Percentiles rank a stretch among this genome's conserved stretches.
phyloP scores from a whole-genome alignment of 1,140 invertebrate genomes.

The Campoletis sonorensis region DNA sequence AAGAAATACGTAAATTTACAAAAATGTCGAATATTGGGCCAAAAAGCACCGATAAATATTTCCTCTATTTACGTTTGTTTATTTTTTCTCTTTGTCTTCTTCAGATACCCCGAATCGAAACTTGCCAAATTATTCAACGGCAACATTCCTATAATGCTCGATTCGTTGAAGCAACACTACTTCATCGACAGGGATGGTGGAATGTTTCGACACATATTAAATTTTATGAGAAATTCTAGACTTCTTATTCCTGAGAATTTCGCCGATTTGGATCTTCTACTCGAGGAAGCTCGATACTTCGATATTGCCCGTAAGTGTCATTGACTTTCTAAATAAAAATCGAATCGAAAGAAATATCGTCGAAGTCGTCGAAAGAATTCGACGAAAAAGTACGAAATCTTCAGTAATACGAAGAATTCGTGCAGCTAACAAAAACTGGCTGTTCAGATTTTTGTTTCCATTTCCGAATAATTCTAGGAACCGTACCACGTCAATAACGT shows the following conservation, averaged over 20 bases:
- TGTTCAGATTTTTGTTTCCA: no score
- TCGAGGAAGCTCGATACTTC: constrained; percentile 95
- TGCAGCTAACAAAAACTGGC: neutral
- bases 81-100: constrained; percentile 13
- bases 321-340: neutral
- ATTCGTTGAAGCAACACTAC: constrained; percentile 98
- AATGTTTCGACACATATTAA: constrained; percentile 97
- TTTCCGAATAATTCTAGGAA: no score
- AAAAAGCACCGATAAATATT: neutral
- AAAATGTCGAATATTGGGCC: no score
- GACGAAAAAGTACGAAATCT: no score
- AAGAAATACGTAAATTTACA: no score
- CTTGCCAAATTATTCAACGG: constrained; percentile 97
- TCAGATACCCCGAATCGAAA: constrained; percentile 93
- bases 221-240: constrained; percentile 94
- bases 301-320: constrained; percentile 89
- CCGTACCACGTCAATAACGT: no score
- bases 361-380: neutral
- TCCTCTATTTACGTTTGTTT: neutral
- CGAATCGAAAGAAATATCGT: neutral
- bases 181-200: constrained; percentile 97
- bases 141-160: constrained; percentile 96
- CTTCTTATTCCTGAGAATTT: constrained; percentile 93
- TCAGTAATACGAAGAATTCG: no score
- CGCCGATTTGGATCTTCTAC: constrained; percentile 90